These are phyloP conservation scores for Alviniconcha strummeri DNA, from an alignment of 2,888 invertebrate genomes.

Conservation along the genomic window DNA sequence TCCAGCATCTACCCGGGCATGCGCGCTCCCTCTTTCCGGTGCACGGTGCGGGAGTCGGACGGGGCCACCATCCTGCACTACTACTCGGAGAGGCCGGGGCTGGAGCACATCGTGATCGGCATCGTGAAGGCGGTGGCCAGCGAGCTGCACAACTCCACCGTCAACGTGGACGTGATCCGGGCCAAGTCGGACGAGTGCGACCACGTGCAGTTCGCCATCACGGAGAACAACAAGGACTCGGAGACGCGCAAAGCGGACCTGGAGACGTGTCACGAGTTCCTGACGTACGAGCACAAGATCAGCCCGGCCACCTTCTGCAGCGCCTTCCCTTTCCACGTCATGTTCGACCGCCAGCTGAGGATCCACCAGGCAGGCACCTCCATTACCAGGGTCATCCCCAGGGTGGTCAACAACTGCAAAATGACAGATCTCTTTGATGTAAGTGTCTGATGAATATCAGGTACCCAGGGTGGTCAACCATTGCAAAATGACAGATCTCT, in stretches of 20 bases:
- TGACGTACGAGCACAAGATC: slow-evolving; percentile 58
- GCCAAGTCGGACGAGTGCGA: slow-evolving; percentile 93
- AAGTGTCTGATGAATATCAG: neutral
- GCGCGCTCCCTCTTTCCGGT: slow-evolving; percentile 89
- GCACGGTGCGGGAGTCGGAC: slow-evolving; percentile 73
- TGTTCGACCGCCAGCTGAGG: slow-evolving; percentile 91
- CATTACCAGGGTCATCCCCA: slow-evolving; percentile 82
- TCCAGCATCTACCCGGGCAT: slow-evolving; percentile 86
- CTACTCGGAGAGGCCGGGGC: slow-evolving; percentile 95
- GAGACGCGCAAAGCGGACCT: slow-evolving; percentile 32
- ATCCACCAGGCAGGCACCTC: slow-evolving; percentile 93
- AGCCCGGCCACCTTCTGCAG: slow-evolving; percentile 74
- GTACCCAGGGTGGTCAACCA: too few species aligned
- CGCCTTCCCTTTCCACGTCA: slow-evolving; percentile 96
- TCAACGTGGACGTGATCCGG: slow-evolving; percentile 88
- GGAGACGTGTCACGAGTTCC: slow-evolving; percentile 41
- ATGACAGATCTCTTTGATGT: slow-evolving; percentile 51
- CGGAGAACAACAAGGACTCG: slow-evolving; percentile 46
- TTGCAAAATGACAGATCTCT: too few species aligned
- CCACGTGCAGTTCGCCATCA: slow-evolving; percentile 79
- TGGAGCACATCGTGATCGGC: slow-evolving; percentile 97
- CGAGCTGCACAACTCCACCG: slow-evolving; percentile 84
- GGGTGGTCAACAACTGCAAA: slow-evolving; percentile 44
- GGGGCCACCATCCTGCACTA: slow-evolving; percentile 85
- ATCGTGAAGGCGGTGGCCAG: slow-evolving; percentile 98